Base-by-base conservation (phyloP, 1,140 invertebrate genomes). In the Neelides sp. region DNA sequence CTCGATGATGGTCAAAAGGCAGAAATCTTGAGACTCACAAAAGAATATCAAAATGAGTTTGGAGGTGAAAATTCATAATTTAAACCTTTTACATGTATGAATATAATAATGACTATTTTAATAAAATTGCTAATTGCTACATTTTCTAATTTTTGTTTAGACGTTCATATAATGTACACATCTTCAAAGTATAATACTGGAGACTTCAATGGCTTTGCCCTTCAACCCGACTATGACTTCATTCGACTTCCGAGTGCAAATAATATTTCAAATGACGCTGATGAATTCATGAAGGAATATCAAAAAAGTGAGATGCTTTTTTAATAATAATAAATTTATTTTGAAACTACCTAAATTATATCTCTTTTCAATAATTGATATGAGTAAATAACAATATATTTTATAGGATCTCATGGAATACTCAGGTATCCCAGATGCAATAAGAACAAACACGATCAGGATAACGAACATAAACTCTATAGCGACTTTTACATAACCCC, bases 351-450 rank as follows among this genome's bases (percentile, higher is more conserved):
- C 46, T 24, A 19, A 10, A 22, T 8, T 43, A 23, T 15, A 5
- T 24, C 15, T 20, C 4, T 51, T 15, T 50, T 30, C 15, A 5
- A n/a, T n/a, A 28, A 13, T 23, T 27, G 17, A 28, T 43, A 28
- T 27, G 15, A 23, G 8, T 10, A 28, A 10, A 15, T 50, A 10
- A 44, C n/a, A 3, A 41, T 5, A 10, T 7, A 32, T 19, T 30
- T 30, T 37, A 30, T 20, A 56, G 58, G 13, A 28, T 43, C 22
- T 20, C 54, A 56, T 40, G 58, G 45, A 10, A n/a, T 42, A 19
- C 32, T 59, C 3, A 27, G 17, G 13, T 59, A 59, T 28, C 22
- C 50, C 4, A 22, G 46, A 3, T 59, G 58, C 30, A 54, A 59
- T 19, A 26, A 35, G 17, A 35, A 32, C 19, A 7, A 10, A 13